Percentiles rank a stretch among this genome's conserved stretches.
phyloP scores from a whole-genome alignment of 1,140 invertebrate genomes.

The Lepidurus apus region DNA sequence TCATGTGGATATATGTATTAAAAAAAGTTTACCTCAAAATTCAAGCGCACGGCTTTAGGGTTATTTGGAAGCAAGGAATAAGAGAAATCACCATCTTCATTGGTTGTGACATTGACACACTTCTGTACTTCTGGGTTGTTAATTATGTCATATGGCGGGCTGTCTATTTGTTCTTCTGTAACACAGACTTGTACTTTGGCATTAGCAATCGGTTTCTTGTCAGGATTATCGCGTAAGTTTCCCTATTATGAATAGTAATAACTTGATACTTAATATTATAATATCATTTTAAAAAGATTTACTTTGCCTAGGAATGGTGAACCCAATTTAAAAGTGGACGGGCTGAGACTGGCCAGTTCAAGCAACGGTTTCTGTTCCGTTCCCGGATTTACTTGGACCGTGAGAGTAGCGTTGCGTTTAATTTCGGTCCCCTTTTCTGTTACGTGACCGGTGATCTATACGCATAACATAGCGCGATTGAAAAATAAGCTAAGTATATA shows the following conservation, averaged over 20 bases:
- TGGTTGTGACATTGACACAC: not conserved
- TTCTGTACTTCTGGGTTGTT: not conserved
- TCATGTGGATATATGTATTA: too few species aligned
- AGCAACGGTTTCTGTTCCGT: too few species aligned
- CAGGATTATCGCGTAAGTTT: constrained; percentile 33
- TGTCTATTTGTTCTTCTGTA: constrained; percentile 32
- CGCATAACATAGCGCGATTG: accelerated
- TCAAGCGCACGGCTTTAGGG: too few species aligned
- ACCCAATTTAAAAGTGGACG: constrained; percentile 57
- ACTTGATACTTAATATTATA: too few species aligned
- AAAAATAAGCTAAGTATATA: too few species aligned
- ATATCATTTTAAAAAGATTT: too few species aligned
- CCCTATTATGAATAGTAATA: too few species aligned
- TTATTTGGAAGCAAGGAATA: too few species aligned
- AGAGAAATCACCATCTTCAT: too few species aligned
- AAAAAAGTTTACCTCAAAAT: too few species aligned
- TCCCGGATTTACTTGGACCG: constrained; percentile 45
- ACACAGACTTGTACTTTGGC: constrained; percentile 41
- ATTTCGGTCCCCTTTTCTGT: constrained; percentile 58
- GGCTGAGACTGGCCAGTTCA: too few species aligned
- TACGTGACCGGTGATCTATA: constrained; percentile 40
- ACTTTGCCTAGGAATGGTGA: constrained; percentile 60
- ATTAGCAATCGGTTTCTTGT: constrained; percentile 41
- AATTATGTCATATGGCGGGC: not conserved
- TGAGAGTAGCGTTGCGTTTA: constrained; percentile 55